Evolutionary conservation across 2,888 invertebrate genomes (phyloP), one percentile per base, ranked within the genome.

Genomic region (Diachrysia chrysitis): DNA sequence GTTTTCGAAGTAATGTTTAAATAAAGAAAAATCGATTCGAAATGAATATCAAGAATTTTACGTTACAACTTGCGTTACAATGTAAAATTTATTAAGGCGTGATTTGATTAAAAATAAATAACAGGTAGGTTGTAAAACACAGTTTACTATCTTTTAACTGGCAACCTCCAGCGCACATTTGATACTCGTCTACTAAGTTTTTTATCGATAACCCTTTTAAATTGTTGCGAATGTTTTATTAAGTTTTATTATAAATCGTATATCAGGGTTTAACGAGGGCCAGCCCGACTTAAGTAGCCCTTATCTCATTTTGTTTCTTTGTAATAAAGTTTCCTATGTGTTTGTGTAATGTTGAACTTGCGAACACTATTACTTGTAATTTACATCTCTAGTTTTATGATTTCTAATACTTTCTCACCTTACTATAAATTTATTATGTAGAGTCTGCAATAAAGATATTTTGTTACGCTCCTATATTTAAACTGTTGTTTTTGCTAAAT

Each of bases 211-310:
- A 90, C 83, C 88, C 91, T 93, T 85, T 94, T 93, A 94, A 93
- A 93, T 91, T 93, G 94, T 94, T 94, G 94, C 95, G 81, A 94
- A 93, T 93, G 89, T 93, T 94, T 95, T 94, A 93, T 94, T 94
- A 88, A 81, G 80, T 92, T 94, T 94, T 94, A 94, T 93, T 94
- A 93, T 90, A 87, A 90, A 92, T 85, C 92, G 92, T 95, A 94
- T 95, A 94, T 95, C 93, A 93, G 89, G 72, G 76, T 89, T 94
- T 95, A 95, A 95, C 95, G 94, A 94, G 93, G 89, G 76, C 75
- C 83, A 85, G 89, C 84, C 87, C 79, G 85, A 79, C 86, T 90
- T 93, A 92, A 93, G 94, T 92, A 94, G 93, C 90, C 89, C 90
- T 93, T 93, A 93, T 92, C 92, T 89, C 81, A 83, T 90, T 89